Evolutionary conservation across 1,140 invertebrate genomes (phyloP), one percentile per base, ranked within the genome.

Genomic region (Schlechtendalia chinensis): DNA sequence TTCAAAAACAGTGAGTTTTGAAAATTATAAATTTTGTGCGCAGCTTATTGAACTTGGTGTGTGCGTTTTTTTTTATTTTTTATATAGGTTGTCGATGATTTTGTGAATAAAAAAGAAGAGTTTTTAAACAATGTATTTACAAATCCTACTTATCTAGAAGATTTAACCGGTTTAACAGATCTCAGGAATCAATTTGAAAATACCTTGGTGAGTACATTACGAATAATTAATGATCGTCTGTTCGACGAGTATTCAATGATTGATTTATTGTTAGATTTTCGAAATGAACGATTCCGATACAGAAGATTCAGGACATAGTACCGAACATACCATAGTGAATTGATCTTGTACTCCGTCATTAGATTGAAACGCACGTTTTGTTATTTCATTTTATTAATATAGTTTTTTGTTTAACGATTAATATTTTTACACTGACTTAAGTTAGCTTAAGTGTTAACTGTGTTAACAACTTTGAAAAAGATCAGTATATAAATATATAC

Each of bases 51-150:
- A 75, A n/a, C 39, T 71, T 74, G 19, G 5, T 39, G 32, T 8
- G 32, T 39, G 32, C 8, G 32, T 39, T 39, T 39, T 39, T n/a
- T 81, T 82, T 56, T 61, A 47, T 65, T 82, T 19, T 11, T 81
- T 81, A 83, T 80, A 74, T 82, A 91, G 90, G 89, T 96, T 29
- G 84, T 95, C 27, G 84, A 90, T 19, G 88, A 89, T 54, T 96
- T 94, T 85, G 86, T 86, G 83, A 85, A 86, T 32, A 87, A 91
- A 3, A 91, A 92, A 0, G 90, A 91, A 81, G 89, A 91, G 1
- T 98, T 98, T 85, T 85, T 98, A 22, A 83, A 94, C 10, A 90
- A 93, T 83, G 94, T 93, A 0, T 96, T 97, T 83, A 93, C 96
- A 84, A 90, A 92, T 83, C 91, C 93, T 3, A 91, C 90, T 82